Evolutionary conservation across 2,888 invertebrate species (phyloP), one percentile per base, ranked within the genome.

Genomic region (Aromia moschata): DNA sequence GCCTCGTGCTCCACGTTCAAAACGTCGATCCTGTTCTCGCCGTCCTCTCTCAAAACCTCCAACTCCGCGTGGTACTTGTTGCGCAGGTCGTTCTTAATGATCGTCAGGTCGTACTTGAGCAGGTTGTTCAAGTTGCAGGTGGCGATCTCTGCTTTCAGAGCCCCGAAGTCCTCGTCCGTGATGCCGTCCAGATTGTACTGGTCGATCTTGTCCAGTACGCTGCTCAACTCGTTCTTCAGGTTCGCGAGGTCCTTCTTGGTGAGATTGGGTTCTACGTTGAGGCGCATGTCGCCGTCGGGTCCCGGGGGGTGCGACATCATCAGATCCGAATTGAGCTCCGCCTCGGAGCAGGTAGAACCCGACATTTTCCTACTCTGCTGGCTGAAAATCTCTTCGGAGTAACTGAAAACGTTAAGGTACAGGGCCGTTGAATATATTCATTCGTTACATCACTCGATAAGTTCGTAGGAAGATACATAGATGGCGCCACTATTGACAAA

Each of bases 381-480:
- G 62, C 87, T 89, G 69, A 87, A 87, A 5, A 89, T 81, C 70
- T 89, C 89, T 69, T 89, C 89, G 0, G 88, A 88, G 76, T 86
- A 87, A 72, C 85, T 86, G 59, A 52, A 77, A n/a, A n/a, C n/a
- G n/a, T n/a, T n/a, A n/a, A n/a, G n/a, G n/a, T n/a, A n/a, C n/a
- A n/a, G n/a, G n/a, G n/a, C n/a, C n/a, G n/a, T n/a, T n/a, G n/a
- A n/a, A n/a, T n/a, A n/a, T n/a, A n/a, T n/a, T n/a, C n/a, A n/a
- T n/a, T n/a, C n/a, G n/a, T n/a, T n/a, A n/a, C n/a, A n/a, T n/a
- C n/a, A n/a, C n/a, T n/a, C n/a, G n/a, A n/a, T n/a, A n/a, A n/a
- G n/a, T n/a, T n/a, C n/a, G n/a, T n/a, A n/a, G n/a, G n/a, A n/a
- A n/a, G n/a, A n/a, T n/a, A n/a, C n/a, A n/a, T n/a, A n/a, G n/a